Percentiles rank a stretch among this genome's conserved stretches.
Evolutionary conservation across 2,797 vertebrate genomes (phyloP).

Genomic region (Mus minutoides): DNA sequence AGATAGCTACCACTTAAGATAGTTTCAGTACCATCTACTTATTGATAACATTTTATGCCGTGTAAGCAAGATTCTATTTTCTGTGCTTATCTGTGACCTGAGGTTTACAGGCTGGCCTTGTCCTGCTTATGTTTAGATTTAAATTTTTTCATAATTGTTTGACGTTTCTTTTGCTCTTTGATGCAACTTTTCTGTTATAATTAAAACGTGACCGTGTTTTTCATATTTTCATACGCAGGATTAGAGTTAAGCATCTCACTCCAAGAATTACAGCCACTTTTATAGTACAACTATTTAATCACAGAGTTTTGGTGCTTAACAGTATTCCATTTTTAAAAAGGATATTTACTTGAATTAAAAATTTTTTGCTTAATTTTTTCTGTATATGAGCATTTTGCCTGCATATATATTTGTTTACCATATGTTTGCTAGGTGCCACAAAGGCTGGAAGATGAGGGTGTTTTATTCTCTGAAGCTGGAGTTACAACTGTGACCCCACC

Average conservation of each 20-base stretch:
- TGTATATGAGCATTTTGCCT: neutral
- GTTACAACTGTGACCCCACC: neutral
- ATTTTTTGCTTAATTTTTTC: neutral
- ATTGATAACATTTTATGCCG: constrained; percentile 17
- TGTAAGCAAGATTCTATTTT: constrained; percentile 11
- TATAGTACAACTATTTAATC: neutral
- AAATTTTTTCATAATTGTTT: neutral
- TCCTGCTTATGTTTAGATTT: neutral
- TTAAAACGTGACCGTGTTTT: neutral
- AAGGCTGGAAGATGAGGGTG: neutral
- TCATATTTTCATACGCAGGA: neutral
- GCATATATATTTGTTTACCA: neutral
- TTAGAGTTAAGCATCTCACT: neutral
- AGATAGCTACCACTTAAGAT: neutral
- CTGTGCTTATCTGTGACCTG: neutral
- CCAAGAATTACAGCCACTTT: neutral
- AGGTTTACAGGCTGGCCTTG: neutral
- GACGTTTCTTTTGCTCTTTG: neutral
- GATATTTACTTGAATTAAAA: neutral
- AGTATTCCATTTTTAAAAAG: neutral
- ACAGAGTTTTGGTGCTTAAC: neutral
- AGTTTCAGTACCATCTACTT: neutral
- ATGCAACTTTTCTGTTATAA: neutral
- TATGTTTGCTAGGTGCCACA: neutral
- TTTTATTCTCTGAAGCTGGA: neutral